Conservation (phyloP, 2,797 vertebrate genomes). For the Tiaroga cobitis region DNA sequence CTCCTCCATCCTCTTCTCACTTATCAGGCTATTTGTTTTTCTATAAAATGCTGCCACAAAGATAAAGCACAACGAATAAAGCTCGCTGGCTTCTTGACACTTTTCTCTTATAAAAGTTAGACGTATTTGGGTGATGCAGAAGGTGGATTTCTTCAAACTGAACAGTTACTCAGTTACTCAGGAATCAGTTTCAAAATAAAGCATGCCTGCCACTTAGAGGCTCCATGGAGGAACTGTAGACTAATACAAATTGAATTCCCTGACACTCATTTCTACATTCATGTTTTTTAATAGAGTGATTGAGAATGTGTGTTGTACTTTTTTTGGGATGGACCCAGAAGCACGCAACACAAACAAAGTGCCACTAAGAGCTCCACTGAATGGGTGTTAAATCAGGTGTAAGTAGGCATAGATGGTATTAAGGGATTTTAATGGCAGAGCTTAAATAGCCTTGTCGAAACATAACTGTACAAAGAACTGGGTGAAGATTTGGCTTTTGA, state of each 20-base stretch:
- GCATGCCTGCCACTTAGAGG: neutral
- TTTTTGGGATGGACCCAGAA: neutral
- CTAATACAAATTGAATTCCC: neutral
- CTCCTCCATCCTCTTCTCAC: neutral
- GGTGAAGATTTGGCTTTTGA: neutral
- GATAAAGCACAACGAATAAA: conserved; percentile 4
- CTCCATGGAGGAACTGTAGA: neutral
- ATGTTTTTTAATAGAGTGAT: neutral
- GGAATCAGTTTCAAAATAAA: neutral
- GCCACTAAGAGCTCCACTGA: neutral
- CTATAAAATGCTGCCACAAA: neutral
- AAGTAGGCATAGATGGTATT: neutral
- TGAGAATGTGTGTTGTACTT: neutral
- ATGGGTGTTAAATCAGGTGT: conserved; percentile 2
- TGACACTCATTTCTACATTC: neutral
- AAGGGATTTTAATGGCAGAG: neutral
- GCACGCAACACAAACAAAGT: neutral
- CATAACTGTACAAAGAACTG: conserved; percentile 12
- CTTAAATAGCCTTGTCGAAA: neutral
- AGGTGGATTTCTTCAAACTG: neutral
- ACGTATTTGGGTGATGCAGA: neutral
- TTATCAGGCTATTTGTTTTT: neutral
- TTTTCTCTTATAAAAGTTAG: neutral
- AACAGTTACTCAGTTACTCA: neutral
- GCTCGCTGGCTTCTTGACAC: neutral